phyloP scores from a whole-genome alignment of 2,113 vertebrate species.

The Bubo blakistoni region DNA sequence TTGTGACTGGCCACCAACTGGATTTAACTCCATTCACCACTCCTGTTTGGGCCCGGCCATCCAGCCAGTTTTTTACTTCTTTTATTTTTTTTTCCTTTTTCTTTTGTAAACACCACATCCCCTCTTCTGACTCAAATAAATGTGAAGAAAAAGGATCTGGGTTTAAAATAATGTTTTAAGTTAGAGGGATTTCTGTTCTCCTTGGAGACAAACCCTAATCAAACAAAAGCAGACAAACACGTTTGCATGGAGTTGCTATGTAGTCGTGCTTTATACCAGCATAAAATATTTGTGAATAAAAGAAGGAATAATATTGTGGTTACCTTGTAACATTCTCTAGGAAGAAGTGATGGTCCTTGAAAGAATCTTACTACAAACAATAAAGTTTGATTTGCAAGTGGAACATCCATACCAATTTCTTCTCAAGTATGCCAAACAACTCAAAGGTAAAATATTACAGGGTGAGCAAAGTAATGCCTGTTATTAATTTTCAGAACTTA shows the following conservation, averaged over 20 bases:
- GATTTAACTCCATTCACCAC: neutral
- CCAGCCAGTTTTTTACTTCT: neutral
- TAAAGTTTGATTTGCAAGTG: constrained; percentile 98
- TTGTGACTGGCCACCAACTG: too few relatives aligned
- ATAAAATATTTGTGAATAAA: neutral
- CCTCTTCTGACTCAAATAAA: neutral
- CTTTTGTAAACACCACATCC: neutral
- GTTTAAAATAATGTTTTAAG: neutral
- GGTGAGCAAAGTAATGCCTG: neutral
- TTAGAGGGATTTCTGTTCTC: neutral
- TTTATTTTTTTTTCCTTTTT: neutral
- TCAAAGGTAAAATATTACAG: constrained; percentile 85
- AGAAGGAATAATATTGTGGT: neutral
- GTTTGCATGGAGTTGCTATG: neutral
- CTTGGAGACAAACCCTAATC: neutral
- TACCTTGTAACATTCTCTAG: constrained; percentile 63
- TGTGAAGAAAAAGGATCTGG: neutral
- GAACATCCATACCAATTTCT: constrained; percentile 98
- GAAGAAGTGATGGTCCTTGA: constrained; percentile 99
- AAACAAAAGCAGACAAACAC: neutral
- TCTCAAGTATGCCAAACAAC: constrained; percentile 95
- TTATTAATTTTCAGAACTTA: neutral
- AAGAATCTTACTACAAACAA: constrained; percentile 95
- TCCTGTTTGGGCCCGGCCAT: neutral
- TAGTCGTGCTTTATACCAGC: neutral